Evolutionary conservation across 2,113 vertebrate genomes (phyloP).

Genomic region (Stomatorhinus ivindoensis): DNA sequence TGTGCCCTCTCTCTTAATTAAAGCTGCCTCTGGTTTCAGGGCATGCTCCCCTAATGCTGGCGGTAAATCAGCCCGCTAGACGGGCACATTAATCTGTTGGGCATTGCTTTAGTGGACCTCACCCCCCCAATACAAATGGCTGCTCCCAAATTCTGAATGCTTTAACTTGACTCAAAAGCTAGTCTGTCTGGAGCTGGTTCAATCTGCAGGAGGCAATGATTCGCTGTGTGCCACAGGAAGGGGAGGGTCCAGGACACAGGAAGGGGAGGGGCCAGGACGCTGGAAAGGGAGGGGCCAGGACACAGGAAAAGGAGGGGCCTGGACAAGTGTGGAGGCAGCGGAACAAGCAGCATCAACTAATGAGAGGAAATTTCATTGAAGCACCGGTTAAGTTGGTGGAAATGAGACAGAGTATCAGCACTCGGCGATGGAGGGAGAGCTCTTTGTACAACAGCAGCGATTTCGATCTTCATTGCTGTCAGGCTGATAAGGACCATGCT

Average conservation of each 20-base stretch:
- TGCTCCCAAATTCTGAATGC: background rate
- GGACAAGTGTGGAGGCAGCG: background rate
- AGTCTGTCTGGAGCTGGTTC: background rate
- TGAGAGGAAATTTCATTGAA: background rate
- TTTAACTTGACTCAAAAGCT: slow-evolving; percentile 6
- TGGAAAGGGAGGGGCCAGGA: background rate
- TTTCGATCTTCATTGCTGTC: background rate
- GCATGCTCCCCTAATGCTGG: slow-evolving; percentile 44
- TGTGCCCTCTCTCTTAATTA: slow-evolving; percentile 45
- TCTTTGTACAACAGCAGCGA: background rate
- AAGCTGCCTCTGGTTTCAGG: slow-evolving; percentile 40
- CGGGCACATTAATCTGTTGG: slow-evolving; percentile 27
- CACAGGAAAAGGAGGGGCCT: background rate
- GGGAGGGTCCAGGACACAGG: background rate
- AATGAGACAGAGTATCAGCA: background rate
- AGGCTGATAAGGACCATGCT: background rate
- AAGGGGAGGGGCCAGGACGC: background rate
- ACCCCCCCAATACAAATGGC: background rate
- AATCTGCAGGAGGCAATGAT: background rate
- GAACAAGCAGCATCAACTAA: background rate
- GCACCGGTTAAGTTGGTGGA: background rate
- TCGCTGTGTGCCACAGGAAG: background rate
- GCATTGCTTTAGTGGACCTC: background rate
- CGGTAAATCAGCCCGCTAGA: slow-evolving; percentile 45
- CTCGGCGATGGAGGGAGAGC: background rate